Base-by-base conservation (phyloP, 2,888 invertebrate genomes). In the Amphipyra tragopoginis region DNA sequence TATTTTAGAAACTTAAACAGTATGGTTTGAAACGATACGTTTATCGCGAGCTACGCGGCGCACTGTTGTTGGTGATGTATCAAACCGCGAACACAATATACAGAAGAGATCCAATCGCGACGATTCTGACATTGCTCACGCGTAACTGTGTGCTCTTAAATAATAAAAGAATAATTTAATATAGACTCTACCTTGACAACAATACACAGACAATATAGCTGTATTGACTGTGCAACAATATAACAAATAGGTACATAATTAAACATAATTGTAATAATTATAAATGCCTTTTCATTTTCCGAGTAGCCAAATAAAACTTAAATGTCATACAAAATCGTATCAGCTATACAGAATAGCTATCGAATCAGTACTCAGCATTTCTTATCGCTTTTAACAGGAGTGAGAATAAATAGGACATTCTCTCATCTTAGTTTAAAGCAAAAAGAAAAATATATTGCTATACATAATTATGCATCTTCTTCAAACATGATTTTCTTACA, bases 101-200 rank as follows among this genome's bases (percentile, higher is more conserved):
- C 70, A 79, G 75, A 80, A 74, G 78, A 81, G 75, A 80, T 77
- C 76, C 67, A 72, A 75, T 75, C 71, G 66, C 65, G 62, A 71
- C 67, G 62, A 61, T 57, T 63, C 62, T 72, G 71, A 77, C 73
- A 75, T 75, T 77, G 79, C 79, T 68, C 79, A 80, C 81, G 78
- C 81, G 78, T 70, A 75, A 73, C 74, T 77, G 79, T 79, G 71
- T 83, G 79, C 79, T 81, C 87, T 87, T 84, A 87, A 85, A 88
- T 80, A 87, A 88, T 87, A 87, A 88, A 89, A 88, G 82, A 93
- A 93, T 93, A 93, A 93, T 91, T 92, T 93, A 93, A 89, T 87
- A 92, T 90, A 93, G 89, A 90, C 88, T 93, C 92, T 93, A 93
- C 88, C 88, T 86, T 86, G 87, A 91, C 86, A 93, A 93, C 90